Base-by-base conservation (phyloP, 2,113 vertebrate genomes). In the Benitochromis conjunctus region DNA sequence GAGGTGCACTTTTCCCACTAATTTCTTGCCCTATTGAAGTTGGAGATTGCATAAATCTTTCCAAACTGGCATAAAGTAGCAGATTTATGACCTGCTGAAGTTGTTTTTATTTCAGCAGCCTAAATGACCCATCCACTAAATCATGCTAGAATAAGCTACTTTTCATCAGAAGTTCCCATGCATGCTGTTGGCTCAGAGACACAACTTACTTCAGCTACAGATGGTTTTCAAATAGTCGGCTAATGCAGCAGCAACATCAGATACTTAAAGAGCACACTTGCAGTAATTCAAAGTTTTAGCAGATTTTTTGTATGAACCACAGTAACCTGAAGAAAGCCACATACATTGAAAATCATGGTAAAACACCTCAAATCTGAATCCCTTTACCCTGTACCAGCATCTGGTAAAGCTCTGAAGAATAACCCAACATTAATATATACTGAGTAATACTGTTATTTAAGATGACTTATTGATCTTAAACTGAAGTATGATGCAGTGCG, bases 111-210 rank as follows among this genome's bases (percentile, higher is more conserved):
- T 58, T 81, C 36, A 46, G 38, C 36, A 60, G 34, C 46, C 57
- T 77, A 26, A 46, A 60, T 60, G 36, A 89, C 81, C 83, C 55
- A 13, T 85, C 7, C 41, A 84, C 46, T 82, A 82, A 83, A 93
- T 90, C 86, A 81, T 69, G 7, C 64, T 84, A n/a, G 3, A 79
- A 7, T 9, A 6, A 24, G 55, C 26, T 21, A 77, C 16, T 43
- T 88, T 88, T 87, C 56, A 31, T 21, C 21, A 56, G 19, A 81
- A 8, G 34, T 87, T 94, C 89, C 80, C 89, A 91, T 54, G 82
- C 29, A 71, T 18, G 14, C 57, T 26, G 31, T 31, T 24, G 24
- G 36, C 69, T 79, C 79, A 57, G 79, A 90, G 51, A 53, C 43
- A 80, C 18, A 79, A 64, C 79, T 56, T 56, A 55, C 79, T 48